Conservation (phyloP, 2,797 vertebrate species). For the Crenichthys baileyi region DNA sequence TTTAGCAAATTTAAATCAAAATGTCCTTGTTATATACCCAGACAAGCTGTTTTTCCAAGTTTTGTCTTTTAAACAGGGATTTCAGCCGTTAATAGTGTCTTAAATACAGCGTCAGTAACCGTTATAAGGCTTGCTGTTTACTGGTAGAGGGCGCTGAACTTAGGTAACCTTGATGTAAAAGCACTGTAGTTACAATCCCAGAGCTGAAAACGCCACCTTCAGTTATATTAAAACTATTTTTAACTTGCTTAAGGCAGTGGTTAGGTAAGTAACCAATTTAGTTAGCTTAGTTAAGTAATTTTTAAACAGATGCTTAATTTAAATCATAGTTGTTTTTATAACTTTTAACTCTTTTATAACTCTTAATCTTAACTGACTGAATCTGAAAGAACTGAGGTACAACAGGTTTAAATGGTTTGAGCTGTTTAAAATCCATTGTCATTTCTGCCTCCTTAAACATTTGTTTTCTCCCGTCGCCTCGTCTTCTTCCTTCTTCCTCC, state of each 20-base stretch:
- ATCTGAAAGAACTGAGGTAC: neutral
- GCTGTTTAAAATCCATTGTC: conserved; percentile 17
- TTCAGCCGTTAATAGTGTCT: neutral
- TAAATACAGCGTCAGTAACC: neutral
- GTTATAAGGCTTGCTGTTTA: neutral
- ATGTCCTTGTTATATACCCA: neutral
- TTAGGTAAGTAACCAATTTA: neutral
- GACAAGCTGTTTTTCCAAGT: neutral
- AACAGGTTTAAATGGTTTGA: conserved; percentile 2
- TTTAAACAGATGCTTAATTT: neutral
- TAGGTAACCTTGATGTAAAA: neutral
- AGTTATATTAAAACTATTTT: neutral
- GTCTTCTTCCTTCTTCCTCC: conserved; percentile 22
- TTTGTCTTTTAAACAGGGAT: neutral
- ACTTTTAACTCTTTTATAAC: no score
- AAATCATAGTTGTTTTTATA: no score
- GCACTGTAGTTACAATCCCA: neutral
- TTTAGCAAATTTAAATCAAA: neutral
- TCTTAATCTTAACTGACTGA: neutral
- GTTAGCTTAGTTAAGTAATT: neutral
- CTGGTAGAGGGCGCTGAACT: neutral
- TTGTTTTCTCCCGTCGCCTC: conserved; percentile 28
- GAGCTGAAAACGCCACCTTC: neutral
- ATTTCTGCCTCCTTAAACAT: conserved; percentile 24
- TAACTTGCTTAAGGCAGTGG: neutral